Base-by-base conservation (phyloP, 1,140 invertebrate genomes). In the Diachasma alloeum region DNA sequence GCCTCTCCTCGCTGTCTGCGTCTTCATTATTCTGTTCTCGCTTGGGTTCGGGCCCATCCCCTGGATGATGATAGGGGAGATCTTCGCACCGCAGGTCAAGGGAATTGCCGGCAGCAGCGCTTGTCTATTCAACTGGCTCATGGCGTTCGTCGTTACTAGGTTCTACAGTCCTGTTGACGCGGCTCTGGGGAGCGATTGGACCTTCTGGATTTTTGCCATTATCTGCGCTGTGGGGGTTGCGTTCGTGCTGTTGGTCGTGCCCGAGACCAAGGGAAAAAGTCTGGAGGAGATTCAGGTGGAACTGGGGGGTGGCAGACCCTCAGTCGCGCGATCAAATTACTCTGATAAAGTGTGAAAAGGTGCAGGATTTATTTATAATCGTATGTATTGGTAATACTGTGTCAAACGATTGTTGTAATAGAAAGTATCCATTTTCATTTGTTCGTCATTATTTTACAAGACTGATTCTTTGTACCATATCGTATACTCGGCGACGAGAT, bases 221-320 rank as follows among this genome's bases (percentile, higher is more conserved):
- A 90, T 96, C 63, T 94, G 95, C 72, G 84, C 92, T 0, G 1
- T 95, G 11, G 94, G 94, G 8, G 91, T 92, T 37, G 69, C 95
- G 3, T 95, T 97, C 79, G 92, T 96, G n/a, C 93, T 92, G 78
- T 90, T 95, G 59, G 85, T 95, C 17, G 92, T 98, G 6, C 95
- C 96, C 0, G 97, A 98, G 88, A 98, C 97, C 0, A 97, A 97
- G 90, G 96, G 96, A 10, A 96, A 96, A 86, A 93, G 93, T 46
- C 88, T 97, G 4, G 94, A 97, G 70, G 94, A 97, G 87, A 96
- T 98, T 82, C 94, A 95, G 86, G 82, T 87, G 4, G 89, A 93
- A 80, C 85, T 95, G 15, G 87, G 85, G 22, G 85, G 88, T 9
- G n/a, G 37, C 10, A 46, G 31, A 26, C 15, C 46, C 0, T 19